These are phyloP conservation scores for Halichoerus grypus DNA, from an alignment of 2,113 vertebrate species.

Conservation along the genomic window DNA sequence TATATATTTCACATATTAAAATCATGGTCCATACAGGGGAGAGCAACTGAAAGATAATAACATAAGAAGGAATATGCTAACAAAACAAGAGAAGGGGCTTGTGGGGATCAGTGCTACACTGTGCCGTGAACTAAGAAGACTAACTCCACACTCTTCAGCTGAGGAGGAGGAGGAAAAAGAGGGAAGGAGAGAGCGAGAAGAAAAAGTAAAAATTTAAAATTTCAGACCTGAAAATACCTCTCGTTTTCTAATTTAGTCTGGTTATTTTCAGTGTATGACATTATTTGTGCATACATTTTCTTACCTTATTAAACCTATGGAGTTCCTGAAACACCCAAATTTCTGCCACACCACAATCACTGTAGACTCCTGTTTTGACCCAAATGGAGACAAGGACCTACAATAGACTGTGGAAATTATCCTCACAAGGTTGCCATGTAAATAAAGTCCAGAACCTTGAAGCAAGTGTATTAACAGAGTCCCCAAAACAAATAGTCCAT, in stretches of 20 bases:
- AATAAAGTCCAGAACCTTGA: neutral
- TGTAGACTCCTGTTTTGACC: neutral
- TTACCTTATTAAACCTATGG: neutral
- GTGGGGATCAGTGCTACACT: neutral
- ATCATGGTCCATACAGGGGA: neutral
- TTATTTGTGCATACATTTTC: neutral
- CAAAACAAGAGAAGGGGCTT: neutral
- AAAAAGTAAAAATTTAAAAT: neutral
- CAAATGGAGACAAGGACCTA: neutral
- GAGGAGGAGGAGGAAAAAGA: neutral
- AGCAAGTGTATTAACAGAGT: neutral
- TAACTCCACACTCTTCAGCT: neutral
- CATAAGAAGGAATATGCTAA: neutral
- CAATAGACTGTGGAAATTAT: neutral
- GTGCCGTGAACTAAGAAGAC: neutral
- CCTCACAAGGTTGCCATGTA: neutral
- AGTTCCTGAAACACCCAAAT: neutral
- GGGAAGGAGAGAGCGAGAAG: neutral
- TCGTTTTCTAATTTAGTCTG: conserved; percentile 5
- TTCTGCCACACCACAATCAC: neutral
- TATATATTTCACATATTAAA: neutral
- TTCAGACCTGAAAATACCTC: neutral
- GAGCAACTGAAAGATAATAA: neutral
- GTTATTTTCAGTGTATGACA: neutral
- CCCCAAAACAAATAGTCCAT: neutral